Base-by-base conservation (phyloP, 2,888 invertebrate species). In the Xylota sylvarum region DNA sequence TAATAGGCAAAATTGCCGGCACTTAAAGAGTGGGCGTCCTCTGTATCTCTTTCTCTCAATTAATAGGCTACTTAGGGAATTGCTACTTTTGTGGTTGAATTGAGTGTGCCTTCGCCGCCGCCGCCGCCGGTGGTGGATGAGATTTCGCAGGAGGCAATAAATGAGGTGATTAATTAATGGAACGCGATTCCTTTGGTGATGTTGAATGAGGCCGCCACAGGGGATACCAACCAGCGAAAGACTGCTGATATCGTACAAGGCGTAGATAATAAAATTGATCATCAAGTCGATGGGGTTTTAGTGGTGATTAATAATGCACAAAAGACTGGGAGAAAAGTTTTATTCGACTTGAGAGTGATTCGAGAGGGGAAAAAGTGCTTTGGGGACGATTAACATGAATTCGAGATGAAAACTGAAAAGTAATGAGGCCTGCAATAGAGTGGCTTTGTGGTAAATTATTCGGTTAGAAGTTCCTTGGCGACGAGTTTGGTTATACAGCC, bases 151-250 rank as follows among this genome's bases (percentile, higher is more conserved):
- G 60, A 56, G 60, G 48, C 62, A 77, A 64, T 78, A 72, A 86
- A 78, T 73, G 78, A 86, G 86, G 82, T 86, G 86, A 86, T 86
- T 86, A 86, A 86, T 86, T 86, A 86, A 86, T 82, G 77, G 58
- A 78, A 77, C 62, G 82, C 67, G 46, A 80, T 79, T 84, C 73
- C 46, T 55, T 46, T 64, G 50, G 40, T 55, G 19, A 43, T 43
- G 37, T 32, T 12, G 19, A 14, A 10, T 37, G 5, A 58, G 19
- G 7, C 40, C 17, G 17, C 70, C 55, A 23, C 52, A 35, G 56
- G 67, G 14, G 37, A 37, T 35, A 10, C 27, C 52, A 40, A 10
- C 27, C 52, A 40, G 14, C 19, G 46, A 35, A 32, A 83, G 52
- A 67, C 56, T 52, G 48, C 27, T 19, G n/a, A n/a, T n/a, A 30